A percentile compares a stretch with the other conserved stretches of the same genome.
phyloP scores from a whole-genome alignment of 2,797 vertebrate genomes.

The Anisognathus igniventris region DNA sequence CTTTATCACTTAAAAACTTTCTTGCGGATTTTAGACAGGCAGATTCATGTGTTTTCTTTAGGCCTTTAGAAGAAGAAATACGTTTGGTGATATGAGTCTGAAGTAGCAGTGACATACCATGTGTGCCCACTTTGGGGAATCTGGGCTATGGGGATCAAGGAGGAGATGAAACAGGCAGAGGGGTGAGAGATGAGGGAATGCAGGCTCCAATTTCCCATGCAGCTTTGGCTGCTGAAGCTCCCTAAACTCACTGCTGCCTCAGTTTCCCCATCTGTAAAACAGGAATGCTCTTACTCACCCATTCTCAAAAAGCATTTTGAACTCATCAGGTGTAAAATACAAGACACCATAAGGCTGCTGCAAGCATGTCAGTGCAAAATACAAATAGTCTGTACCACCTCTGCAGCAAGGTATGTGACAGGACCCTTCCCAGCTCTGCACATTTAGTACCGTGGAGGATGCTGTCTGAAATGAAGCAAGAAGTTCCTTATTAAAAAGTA shows the following conservation, averaged over 20 bases:
- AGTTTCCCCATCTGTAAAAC: background rate
- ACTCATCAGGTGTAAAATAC: background rate
- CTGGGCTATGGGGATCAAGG: background rate
- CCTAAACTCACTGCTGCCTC: background rate
- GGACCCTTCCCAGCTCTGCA: background rate
- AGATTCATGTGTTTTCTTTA: conserved; percentile 46
- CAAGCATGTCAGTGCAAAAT: conserved; percentile 7
- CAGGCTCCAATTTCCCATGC: background rate
- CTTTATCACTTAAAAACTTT: conserved; percentile 1
- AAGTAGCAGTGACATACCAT: background rate
- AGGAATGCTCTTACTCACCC: background rate
- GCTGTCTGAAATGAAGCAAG: conserved; percentile 16
- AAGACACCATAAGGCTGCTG: background rate
- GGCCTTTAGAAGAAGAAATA: background rate
- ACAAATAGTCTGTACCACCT: background rate
- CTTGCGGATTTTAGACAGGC: background rate
- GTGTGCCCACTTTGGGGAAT: background rate
- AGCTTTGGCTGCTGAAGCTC: background rate
- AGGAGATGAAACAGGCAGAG: background rate
- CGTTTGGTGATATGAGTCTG: background rate
- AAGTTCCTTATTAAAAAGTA: conserved; percentile 35
- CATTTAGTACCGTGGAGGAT: background rate
- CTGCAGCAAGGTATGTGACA: background rate
- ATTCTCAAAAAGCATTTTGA: background rate
- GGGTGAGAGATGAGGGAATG: background rate